These are phyloP conservation scores for Diplolepis rosae DNA, from an alignment of 2,888 invertebrate genomes.

Conservation along the genomic window DNA sequence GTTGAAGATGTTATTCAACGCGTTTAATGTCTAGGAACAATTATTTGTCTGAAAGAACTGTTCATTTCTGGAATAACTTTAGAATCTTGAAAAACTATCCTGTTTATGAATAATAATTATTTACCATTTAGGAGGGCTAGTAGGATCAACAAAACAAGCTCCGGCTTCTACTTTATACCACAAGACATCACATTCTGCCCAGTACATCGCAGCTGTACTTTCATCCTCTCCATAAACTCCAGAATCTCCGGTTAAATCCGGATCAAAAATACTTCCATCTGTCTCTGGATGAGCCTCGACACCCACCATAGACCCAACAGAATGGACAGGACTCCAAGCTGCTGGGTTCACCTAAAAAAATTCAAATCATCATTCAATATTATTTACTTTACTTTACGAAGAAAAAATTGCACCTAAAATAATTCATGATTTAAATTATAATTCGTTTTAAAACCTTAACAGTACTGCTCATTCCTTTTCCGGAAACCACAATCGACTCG, in stretches of 20 bases:
- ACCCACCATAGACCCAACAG: conserved; percentile 87
- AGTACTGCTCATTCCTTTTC: conserved; percentile 70
- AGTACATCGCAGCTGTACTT: conserved; percentile 81
- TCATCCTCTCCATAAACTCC: conserved; percentile 89
- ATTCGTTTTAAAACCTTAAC: conserved; percentile 60
- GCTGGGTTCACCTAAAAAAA: conserved; percentile 78
- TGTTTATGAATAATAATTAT: not conserved
- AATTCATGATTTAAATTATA: not conserved
- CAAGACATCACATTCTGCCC: conserved; percentile 87
- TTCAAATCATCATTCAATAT: not conserved
- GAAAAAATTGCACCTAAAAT: not conserved
- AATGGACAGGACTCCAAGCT: conserved; percentile 92
- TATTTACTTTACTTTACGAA: not conserved
- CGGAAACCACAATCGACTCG: conserved; percentile 69
- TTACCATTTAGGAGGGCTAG: conserved; percentile 86
- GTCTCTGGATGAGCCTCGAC: conserved; percentile 91
- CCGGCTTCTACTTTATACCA: conserved; percentile 90
- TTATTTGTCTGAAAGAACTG: too few relatives aligned
- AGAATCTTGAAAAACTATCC: not conserved
- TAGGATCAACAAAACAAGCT: conserved; percentile 84
- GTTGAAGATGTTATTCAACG: too few relatives aligned
- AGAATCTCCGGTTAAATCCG: conserved; percentile 81
- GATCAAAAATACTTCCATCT: conserved; percentile 87
- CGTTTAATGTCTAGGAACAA: not conserved
- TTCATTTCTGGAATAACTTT: too few relatives aligned